A percentile compares a stretch with the other conserved stretches of the same genome.
phyloP scores from a whole-genome alignment of 2,797 vertebrate species.

The Enteromius anoplus region DNA sequence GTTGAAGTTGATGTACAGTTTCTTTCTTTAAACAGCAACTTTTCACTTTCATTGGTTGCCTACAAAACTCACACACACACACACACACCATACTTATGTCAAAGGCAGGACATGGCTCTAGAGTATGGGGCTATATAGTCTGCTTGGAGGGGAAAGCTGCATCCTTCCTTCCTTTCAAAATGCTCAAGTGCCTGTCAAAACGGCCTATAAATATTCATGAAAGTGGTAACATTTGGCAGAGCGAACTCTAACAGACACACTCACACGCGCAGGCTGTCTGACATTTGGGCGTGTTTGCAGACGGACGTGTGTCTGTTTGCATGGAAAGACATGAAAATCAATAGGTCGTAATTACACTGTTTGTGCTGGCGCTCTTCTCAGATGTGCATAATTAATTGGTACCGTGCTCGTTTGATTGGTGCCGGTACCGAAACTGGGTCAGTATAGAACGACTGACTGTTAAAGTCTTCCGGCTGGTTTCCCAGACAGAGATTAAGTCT shows the following conservation, averaged over 20 bases:
- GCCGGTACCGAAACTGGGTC: slow-evolving; percentile 35
- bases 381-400: slow-evolving; percentile 58
- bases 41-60: slow-evolving; percentile 35
- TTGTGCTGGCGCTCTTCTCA: slow-evolving; percentile 45
- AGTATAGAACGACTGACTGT: neutral
- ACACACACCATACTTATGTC: slow-evolving; percentile 17
- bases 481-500: slow-evolving; percentile 42
- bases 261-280: slow-evolving; percentile 41
- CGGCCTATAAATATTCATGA: slow-evolving; percentile 58
- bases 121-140: slow-evolving; percentile 48
- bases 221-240: slow-evolving; percentile 53
- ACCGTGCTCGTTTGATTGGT: slow-evolving; percentile 4
- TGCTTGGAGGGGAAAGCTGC: slow-evolving; percentile 32
- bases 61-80: slow-evolving; percentile 22
- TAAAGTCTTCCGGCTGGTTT: slow-evolving; percentile 41
- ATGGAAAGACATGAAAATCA: slow-evolving; percentile 54
- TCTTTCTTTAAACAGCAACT: slow-evolving; percentile 42
- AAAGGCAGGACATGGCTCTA: slow-evolving; percentile 52
- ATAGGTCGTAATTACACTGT: slow-evolving; percentile 60
- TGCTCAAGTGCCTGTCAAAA: slow-evolving; percentile 58
- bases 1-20: slow-evolving; percentile 34
- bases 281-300: slow-evolving; percentile 60
- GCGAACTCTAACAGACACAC: slow-evolving; percentile 46
- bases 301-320: slow-evolving; percentile 56
- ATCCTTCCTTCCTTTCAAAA: slow-evolving; percentile 55